Evolutionary conservation across 2,797 vertebrate genomes (phyloP).

Genomic region (Spea hammondii): DNA sequence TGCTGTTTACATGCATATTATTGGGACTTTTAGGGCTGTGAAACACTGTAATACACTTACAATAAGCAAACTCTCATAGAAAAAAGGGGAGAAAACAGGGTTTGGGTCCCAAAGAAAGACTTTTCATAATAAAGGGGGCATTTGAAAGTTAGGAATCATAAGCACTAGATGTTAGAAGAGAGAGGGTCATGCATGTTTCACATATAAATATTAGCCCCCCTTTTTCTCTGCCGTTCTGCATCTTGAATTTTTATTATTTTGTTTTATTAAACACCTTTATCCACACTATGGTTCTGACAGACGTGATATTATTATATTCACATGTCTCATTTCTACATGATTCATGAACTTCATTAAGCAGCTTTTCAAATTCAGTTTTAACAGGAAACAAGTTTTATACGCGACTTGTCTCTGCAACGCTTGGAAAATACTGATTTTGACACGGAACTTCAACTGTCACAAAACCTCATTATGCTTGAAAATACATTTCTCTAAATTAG

Average conservation of each 20-base stretch:
- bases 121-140: no score
- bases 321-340: slow-evolving; percentile 7
- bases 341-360: slow-evolving; percentile 12
- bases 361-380: slow-evolving; percentile 15
- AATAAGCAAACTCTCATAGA: no score
- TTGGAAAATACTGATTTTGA: slow-evolving; percentile 6
- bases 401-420: slow-evolving; percentile 3
- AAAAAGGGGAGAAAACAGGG: no score
- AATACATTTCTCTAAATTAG: not conserved
- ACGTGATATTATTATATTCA: not conserved
- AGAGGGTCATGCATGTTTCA: no score
- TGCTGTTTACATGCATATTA: no score
- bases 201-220: no score
- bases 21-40: no score
- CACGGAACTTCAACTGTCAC: slow-evolving; percentile 6
- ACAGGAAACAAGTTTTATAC: not conserved
- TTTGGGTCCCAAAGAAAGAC: no score
- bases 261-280: not conserved
- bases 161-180: no score
- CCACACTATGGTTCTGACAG: not conserved
- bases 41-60: no score
- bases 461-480: not conserved
- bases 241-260: no score
- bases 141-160: no score
- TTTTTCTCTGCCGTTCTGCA: not conserved